A percentile compares a stretch with the other conserved stretches of the same genome.
phyloP scores from a whole-genome alignment of 2,113 vertebrate species.

The Petrocephalus zakoni region DNA sequence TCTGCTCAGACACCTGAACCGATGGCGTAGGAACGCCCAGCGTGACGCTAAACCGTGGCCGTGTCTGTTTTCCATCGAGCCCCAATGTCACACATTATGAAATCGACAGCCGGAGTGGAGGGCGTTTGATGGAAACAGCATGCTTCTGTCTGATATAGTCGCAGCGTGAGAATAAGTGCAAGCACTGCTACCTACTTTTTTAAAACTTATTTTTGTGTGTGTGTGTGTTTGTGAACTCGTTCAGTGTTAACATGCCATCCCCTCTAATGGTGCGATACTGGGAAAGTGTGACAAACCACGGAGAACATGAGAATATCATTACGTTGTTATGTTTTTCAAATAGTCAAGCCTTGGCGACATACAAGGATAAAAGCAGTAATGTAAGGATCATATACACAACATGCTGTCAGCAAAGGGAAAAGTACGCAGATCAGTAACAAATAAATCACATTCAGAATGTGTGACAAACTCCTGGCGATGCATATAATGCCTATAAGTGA shows the following conservation, averaged over 20 bases:
- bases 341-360: neutral
- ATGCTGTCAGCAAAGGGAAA: neutral
- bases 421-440: neutral
- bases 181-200: constrained; percentile 2
- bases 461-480: neutral
- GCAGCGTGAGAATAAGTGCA: constrained; percentile 3
- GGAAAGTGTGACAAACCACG: neutral
- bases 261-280: neutral
- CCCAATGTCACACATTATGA: constrained; percentile 8
- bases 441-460: neutral
- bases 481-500: neutral
- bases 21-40: neutral
- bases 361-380: neutral
- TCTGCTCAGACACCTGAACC: neutral
- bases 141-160: constrained; percentile 3
- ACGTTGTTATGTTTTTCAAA: neutral
- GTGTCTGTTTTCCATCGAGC: neutral
- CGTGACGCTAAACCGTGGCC: neutral
- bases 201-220: neutral
- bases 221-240: neutral
- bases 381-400: neutral
- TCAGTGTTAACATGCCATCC: neutral
- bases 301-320: neutral
- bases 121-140: constrained; percentile 25
- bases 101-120: neutral